Evolutionary conservation across 2,113 vertebrate species (phyloP), one percentile per base, ranked within the genome.

Genomic region (Neolamprologus cancellatus): DNA sequence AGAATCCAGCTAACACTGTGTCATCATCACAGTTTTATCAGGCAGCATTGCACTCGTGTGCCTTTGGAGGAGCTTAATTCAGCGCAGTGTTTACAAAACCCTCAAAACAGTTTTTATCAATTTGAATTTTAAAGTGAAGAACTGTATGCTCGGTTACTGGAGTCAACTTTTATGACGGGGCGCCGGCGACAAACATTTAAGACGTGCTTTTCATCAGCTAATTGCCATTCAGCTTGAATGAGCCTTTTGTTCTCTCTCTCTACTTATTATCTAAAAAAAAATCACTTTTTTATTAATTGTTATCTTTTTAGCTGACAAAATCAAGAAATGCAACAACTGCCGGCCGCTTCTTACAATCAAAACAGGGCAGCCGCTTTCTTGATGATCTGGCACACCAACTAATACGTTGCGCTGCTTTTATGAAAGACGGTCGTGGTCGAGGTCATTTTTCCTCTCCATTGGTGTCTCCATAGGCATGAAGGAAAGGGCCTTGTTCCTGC

Each of bases 401-500:
- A 30, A 92, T 84, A 44, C 18, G 46, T 44, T 30, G 17, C 11
- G 46, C 85, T 48, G 74, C 34, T 46, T 79, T 84, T 85, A 81
- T 85, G 87, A 90, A 90, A 93, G 90, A 89, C 64, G 48, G 84
- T 83, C 76, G 69, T 88, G 93, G 79, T 74, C 79, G 81, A 93
- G 87, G 94, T 93, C 89, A 93, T 94, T 90, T 92, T 86, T 87
- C 84, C 88, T 85, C 87, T 89, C 82, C 92, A 89, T 93, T 83
- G 78, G 84, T 86, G 44, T 76, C 71, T 76, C 71, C 71, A 76
- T 50, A 66, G 93, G 92, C 79, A 90, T 87, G 86, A 88, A 91
- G 92, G 89, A 87, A 92, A 92, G 87, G 89, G 93, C 92, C 94
- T 91, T 91, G 90, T 91, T 91, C 89, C 81, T 79, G 87, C 84